Conservation (phyloP, 1,140 invertebrate genomes). For the Anoplolepis gracilipes region DNA sequence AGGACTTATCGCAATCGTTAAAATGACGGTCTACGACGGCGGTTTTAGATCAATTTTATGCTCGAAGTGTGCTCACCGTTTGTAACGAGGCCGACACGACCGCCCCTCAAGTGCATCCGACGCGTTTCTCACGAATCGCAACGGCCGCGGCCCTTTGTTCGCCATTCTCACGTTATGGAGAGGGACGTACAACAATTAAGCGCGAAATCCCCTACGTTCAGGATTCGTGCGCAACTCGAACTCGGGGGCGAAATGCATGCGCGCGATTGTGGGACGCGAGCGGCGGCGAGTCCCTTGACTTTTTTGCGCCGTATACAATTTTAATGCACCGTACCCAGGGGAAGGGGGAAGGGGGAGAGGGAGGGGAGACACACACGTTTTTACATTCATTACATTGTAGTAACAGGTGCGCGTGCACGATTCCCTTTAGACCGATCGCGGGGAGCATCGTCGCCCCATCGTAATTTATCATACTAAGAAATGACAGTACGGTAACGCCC, state of each 20-base stretch:
- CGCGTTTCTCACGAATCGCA: conserved; percentile 67
- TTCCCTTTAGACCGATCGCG: conserved; percentile 33
- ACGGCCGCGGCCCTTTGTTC: conserved; percentile 49
- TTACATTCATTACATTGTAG: conserved; percentile 41
- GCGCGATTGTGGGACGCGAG: conserved; percentile 11
- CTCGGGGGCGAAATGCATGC: conserved; percentile 1
- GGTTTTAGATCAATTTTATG: conserved; percentile 57
- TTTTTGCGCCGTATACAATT: conserved; percentile 46
- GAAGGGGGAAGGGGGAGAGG: too few relatives aligned
- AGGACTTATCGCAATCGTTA: conserved; percentile 20
- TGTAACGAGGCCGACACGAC: conserved; percentile 47
- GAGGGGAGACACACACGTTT: not conserved
- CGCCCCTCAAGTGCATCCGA: conserved; percentile 44
- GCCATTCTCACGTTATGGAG: conserved; percentile 65
- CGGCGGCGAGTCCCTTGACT: conserved; percentile 31
- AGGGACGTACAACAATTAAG: conserved; percentile 65
- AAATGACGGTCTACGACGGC: conserved; percentile 9
- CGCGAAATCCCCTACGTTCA: conserved; percentile 38
- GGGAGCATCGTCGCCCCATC: not conserved
- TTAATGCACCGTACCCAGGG: not conserved
- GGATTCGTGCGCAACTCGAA: not conserved
- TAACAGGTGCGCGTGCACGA: conserved; percentile 61
- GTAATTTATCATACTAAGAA: conserved; percentile 55
- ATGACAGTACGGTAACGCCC: conserved; percentile 42
- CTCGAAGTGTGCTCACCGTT: conserved; percentile 30